Evolutionary conservation across 2,113 vertebrate genomes (phyloP).

Genomic region (Lipophrys pholis): DNA sequence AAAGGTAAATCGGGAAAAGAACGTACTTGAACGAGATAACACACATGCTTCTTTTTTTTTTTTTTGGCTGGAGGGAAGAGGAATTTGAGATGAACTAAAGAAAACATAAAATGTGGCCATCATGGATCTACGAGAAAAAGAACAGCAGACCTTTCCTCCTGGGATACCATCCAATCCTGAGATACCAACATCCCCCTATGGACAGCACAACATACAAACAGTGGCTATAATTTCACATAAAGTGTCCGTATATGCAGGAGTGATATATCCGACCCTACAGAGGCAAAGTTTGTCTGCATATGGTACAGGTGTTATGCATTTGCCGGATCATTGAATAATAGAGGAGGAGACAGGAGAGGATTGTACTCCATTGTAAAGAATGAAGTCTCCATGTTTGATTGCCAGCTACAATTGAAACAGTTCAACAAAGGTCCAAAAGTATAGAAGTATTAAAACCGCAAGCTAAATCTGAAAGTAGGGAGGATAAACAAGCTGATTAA

Average conservation of each 20-base stretch:
- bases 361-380: neutral
- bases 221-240: conserved; percentile 8
- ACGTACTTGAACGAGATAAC: no score
- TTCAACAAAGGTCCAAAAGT: conserved; percentile 8
- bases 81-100: conserved; percentile 2
- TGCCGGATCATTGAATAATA: neutral
- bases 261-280: neutral
- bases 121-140: conserved; percentile 38
- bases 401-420: neutral
- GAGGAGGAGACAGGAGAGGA: neutral
- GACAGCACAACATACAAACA: conserved; percentile 76
- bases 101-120: neutral
- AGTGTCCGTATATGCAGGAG: no score
- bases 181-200: conserved; percentile 91
- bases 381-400: neutral
- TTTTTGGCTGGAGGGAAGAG: neutral
- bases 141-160: conserved; percentile 90
- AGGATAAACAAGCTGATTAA: conserved; percentile 56
- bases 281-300: neutral
- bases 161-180: conserved; percentile 90
- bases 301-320: conserved; percentile 35
- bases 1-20: no score
- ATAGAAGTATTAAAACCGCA: conserved; percentile 39
- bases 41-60: no score
- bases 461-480: conserved; percentile 24